These are phyloP conservation scores for Oryzaephilus surinamensis DNA, from an alignment of 1,140 invertebrate species.

Conservation along the genomic window DNA sequence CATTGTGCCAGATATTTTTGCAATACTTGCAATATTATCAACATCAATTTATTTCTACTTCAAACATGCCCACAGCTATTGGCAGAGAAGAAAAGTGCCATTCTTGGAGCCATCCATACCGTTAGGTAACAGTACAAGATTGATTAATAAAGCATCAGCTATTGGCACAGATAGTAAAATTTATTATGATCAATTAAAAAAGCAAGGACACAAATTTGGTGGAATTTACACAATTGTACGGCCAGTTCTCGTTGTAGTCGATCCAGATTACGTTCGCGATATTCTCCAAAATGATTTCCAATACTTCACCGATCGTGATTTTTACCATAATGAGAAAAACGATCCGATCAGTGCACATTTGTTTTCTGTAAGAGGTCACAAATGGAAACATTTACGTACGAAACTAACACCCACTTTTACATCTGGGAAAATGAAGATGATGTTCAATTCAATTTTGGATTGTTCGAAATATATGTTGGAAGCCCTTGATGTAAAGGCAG, in stretches of 20 bases:
- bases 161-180: conserved; percentile 6
- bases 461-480: conserved; percentile 3
- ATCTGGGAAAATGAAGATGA: conserved; percentile 7
- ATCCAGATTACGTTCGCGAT: conserved; percentile 38
- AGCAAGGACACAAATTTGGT: conserved; percentile 10
- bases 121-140: conserved; percentile 10
- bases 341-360: conserved; percentile 40
- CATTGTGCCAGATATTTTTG: too few species aligned
- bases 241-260: conserved; percentile 18
- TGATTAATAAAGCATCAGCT: conserved; percentile 3
- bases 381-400: conserved; percentile 39
- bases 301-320: conserved; percentile 38
- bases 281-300: conserved; percentile 39
- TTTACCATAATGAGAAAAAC: conserved; percentile 31
- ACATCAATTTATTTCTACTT: too few species aligned
- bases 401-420: too few species aligned
- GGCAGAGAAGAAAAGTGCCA: conserved; percentile 9
- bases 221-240: conserved; percentile 12
- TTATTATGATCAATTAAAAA: conserved; percentile 14
- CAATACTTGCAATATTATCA: too few species aligned
- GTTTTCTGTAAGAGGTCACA: conserved; percentile 33
- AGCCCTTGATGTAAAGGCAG: neutral
- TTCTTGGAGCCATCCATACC: conserved; percentile 10
- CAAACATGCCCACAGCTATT: conserved; percentile 9
- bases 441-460: conserved; percentile 2